Evolutionary conservation across 2,113 vertebrate genomes (phyloP), one percentile per base, ranked within the genome.

Genomic region (Amblyopsis rosae): DNA sequence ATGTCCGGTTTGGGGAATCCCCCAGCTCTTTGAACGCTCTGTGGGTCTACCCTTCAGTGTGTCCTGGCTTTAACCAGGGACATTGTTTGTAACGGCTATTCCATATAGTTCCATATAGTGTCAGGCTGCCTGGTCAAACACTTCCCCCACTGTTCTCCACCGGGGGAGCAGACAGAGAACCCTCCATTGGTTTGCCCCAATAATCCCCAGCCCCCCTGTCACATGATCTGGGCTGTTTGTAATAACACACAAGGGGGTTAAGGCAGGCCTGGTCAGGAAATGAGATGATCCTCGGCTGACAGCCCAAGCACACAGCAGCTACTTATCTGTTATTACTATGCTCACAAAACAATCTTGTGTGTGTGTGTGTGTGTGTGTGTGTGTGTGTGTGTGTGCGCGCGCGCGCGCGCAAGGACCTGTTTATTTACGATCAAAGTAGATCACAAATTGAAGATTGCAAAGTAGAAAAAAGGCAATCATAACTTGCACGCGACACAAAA

Each of bases 281-380:
- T 88, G 79, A 89, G 84, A 89, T 88, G 87, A 92, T 90, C 86
- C 87, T 82, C 74, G 74, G 76, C 69, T 88, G 83, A 87, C 80
- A 84, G 84, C 78, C 79, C 77, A 86, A 80, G 81, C 86, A 84
- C 72, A 83, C 82, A 82, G 82, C 73, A 63, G 77, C 78, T 75
- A 87, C 82, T 89, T 86, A 87, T 88, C 75, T 88, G 74, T 89
- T 82, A 86, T 83, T 83, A 83, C 75, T 79, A 62, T 70, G 74
- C 83, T 75, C 61, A 64, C 76, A 78, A 86, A 81, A 79, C 72
- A 74, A 69, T 70, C 69, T 75, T 64, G 26, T 12, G 12, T 4
- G 26, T 71, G 69, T 64, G 72, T n/a, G 61, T 16, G 72, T 50
- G 35, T 69, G 19, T 62, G 60, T 63, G 55, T 35, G 69, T 16